Conservation (phyloP, 2,797 vertebrate genomes). For the Moxostoma hubbsi region DNA sequence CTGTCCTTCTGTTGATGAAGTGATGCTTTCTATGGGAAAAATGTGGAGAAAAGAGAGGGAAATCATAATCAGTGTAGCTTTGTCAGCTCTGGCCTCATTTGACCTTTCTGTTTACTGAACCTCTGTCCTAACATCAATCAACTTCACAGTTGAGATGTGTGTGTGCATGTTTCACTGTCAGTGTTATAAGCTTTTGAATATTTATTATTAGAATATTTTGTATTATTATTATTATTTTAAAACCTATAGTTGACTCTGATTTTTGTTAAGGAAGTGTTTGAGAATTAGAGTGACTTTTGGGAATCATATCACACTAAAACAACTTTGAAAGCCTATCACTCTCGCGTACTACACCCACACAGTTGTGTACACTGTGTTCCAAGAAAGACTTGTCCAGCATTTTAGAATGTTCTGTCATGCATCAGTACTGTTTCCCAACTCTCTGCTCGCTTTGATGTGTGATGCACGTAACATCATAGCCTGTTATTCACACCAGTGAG, state of each 20-base stretch:
- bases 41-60: neutral
- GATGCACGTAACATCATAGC: neutral
- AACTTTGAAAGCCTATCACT: conserved; percentile 36
- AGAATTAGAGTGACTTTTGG: neutral
- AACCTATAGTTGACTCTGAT: neutral
- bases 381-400: conserved; percentile 5
- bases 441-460: neutral
- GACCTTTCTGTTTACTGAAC: conserved; percentile 39
- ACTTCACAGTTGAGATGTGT: neutral
- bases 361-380: conserved; percentile 23
- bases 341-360: neutral
- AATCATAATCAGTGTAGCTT: conserved; percentile 33
- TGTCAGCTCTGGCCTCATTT: conserved; percentile 32
- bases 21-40: neutral
- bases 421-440: conserved; percentile 22
- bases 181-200: neutral
- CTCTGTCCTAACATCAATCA: conserved; percentile 26
- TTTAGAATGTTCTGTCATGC: conserved; percentile 40
- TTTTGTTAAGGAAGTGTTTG: conserved; percentile 13
- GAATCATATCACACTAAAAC: conserved; percentile 17
- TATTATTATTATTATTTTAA: neutral
- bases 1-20: neutral
- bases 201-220: too few species aligned
- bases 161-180: neutral
- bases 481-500: conserved; percentile 2